These are phyloP conservation scores for Ryuthela nishihirai DNA, from an alignment of 2,888 invertebrate species.

Conservation along the genomic window DNA sequence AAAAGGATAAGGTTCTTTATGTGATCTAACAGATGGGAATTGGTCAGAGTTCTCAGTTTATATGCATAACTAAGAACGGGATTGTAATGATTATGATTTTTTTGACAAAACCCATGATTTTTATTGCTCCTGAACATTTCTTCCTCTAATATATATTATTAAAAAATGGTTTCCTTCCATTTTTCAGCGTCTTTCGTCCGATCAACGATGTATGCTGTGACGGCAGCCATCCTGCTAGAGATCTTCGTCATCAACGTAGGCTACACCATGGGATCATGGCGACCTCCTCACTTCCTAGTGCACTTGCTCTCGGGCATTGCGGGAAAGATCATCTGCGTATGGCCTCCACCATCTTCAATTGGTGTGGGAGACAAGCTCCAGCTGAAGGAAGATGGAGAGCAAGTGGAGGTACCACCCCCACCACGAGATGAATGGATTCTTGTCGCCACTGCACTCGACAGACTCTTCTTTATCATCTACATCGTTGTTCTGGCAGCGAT, in stretches of 20 bases:
- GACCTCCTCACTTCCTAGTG: slow-evolving; percentile 10
- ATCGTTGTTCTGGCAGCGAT: slow-evolving; percentile 9
- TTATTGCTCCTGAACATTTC: too few species aligned
- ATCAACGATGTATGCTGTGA: slow-evolving; percentile 23
- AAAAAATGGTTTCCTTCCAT: too few species aligned
- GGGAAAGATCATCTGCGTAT: slow-evolving; percentile 14
- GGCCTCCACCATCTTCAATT: background rate
- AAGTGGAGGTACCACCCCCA: background rate
- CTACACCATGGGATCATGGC: slow-evolving; percentile 6
- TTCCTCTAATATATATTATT: too few species aligned
- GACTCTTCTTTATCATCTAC: slow-evolving; percentile 16
- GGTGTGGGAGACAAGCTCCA: slow-evolving; percentile 13
- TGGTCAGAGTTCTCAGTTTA: too few species aligned
- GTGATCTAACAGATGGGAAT: too few species aligned
- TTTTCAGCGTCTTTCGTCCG: slow-evolving; percentile 24
- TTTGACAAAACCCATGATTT: too few species aligned
- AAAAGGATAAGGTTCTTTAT: too few species aligned
- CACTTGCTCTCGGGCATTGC: slow-evolving; percentile 12
- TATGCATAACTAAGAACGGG: too few species aligned
- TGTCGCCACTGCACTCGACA: slow-evolving; percentile 17
- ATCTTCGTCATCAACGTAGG: slow-evolving; percentile 18
- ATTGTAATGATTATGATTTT: too few species aligned
- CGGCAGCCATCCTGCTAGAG: slow-evolving; percentile 9
- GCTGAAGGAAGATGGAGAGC: slow-evolving; percentile 18
- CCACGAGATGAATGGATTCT: slow-evolving; percentile 24